These are phyloP conservation scores for Mycetomoellerius zeteki DNA, from an alignment of 1,140 invertebrate genomes.

Conservation along the genomic window DNA sequence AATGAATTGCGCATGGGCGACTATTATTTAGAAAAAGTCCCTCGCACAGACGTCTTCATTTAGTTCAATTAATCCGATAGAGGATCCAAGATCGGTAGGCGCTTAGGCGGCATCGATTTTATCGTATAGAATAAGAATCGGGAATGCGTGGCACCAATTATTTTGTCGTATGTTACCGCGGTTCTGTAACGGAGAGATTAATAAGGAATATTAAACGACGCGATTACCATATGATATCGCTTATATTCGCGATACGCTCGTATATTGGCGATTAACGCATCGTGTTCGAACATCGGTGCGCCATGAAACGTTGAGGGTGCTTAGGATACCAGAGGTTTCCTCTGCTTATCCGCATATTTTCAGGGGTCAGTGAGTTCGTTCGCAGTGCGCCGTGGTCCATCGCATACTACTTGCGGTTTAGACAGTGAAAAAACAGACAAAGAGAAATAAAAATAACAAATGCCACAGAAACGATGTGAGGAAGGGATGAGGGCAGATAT, in stretches of 20 bases:
- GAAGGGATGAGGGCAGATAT: not conserved
- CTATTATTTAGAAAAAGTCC: not conserved
- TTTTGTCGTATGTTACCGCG: not conserved
- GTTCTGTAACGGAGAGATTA: slow-evolving; percentile 13
- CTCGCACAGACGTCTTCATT: slow-evolving; percentile 45
- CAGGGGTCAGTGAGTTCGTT: slow-evolving; percentile 72
- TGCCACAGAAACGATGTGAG: not conserved
- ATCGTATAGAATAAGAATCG: slow-evolving; percentile 4
- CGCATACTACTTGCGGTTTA: slow-evolving; percentile 52
- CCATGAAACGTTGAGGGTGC: slow-evolving; percentile 67
- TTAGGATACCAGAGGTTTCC: slow-evolving; percentile 68
- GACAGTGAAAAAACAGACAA: slow-evolving; percentile 32
- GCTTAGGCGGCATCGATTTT: not conserved
- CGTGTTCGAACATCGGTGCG: slow-evolving; percentile 65
- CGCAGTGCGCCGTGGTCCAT: slow-evolving; percentile 25
- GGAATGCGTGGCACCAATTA: not conserved
- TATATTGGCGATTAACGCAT: slow-evolving; percentile 45
- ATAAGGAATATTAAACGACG: slow-evolving; percentile 24
- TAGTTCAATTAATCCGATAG: slow-evolving; percentile 19
- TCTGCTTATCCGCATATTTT: slow-evolving; percentile 75
- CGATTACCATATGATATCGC: slow-evolving; percentile 15
- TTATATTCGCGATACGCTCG: slow-evolving; percentile 49
- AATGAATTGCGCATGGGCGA: slow-evolving; percentile 5
- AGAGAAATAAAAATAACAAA: slow-evolving; percentile 21
- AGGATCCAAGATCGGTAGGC: not conserved